A percentile compares a stretch with the other conserved stretches of the same genome.
These are phyloP conservation scores for Hirundichthys speculiger DNA, from an alignment of 2,113 vertebrate genomes.

Conservation along the genomic window DNA sequence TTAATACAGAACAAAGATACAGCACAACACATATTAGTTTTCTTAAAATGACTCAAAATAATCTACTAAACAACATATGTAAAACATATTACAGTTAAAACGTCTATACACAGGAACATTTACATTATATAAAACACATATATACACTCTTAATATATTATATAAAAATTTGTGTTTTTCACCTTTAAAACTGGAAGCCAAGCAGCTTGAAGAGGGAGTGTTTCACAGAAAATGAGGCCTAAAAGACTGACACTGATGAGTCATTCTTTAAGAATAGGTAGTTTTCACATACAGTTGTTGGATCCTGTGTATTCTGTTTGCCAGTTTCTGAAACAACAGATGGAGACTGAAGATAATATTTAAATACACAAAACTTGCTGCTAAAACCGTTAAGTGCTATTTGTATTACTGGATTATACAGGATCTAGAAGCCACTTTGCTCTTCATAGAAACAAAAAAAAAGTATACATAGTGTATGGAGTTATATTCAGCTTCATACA, in stretches of 20 bases:
- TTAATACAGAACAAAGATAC: slow-evolving; percentile 80
- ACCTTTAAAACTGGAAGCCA: slow-evolving; percentile 69
- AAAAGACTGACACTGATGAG: slow-evolving; percentile 8
- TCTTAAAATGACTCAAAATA: slow-evolving; percentile 74
- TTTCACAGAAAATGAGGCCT: slow-evolving; percentile 51
- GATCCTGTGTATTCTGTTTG: slow-evolving; percentile 67
- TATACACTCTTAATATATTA: slow-evolving; percentile 89
- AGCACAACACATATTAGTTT: slow-evolving; percentile 76
- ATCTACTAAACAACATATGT: slow-evolving; percentile 69
- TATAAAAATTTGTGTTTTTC: slow-evolving; percentile 81
- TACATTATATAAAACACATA: slow-evolving; percentile 86
- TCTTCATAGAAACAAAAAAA: background rate
- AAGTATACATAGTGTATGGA: background rate
- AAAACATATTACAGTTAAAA: slow-evolving; percentile 81
- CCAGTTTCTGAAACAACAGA: slow-evolving; percentile 34
- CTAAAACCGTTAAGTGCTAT: slow-evolving; percentile 57
- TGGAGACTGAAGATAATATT: slow-evolving; percentile 40
- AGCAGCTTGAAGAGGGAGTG: slow-evolving; percentile 77
- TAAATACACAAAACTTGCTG: slow-evolving; percentile 54
- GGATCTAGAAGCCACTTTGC: slow-evolving; percentile 37
- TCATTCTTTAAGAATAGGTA: slow-evolving; percentile 76
- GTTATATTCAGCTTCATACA: slow-evolving; percentile 17
- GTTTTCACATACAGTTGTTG: slow-evolving; percentile 84
- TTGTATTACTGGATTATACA: slow-evolving; percentile 41
- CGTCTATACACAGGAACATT: slow-evolving; percentile 85